Evolutionary conservation across 2,797 vertebrate genomes (phyloP).

Genomic region (Hoplostethus atlanticus): DNA sequence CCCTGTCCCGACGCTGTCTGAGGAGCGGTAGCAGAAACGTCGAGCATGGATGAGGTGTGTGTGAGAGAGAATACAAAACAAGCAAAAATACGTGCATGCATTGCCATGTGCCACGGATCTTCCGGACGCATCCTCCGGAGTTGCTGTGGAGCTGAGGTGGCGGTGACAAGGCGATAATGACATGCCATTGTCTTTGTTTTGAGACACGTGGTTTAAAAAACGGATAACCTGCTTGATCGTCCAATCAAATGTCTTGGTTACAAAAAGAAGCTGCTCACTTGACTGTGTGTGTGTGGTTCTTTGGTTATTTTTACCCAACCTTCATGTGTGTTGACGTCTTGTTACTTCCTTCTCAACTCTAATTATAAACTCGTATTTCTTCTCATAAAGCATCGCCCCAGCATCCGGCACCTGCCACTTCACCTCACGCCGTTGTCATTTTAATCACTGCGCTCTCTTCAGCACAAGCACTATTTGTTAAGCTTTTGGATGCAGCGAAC

Average conservation of each 20-base stretch:
- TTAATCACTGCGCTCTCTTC: neutral
- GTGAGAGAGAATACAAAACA: conserved; percentile 3
- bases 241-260: neutral
- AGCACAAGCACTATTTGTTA: neutral
- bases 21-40: conserved; percentile 22
- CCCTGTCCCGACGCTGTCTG: neutral
- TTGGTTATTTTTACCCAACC: conserved; percentile 11
- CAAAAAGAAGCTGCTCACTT: neutral
- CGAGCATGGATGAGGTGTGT: conserved; percentile 2
- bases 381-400: neutral
- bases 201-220: neutral
- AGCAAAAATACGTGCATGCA: neutral
- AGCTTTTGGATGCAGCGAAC: neutral
- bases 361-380: conserved; percentile 9
- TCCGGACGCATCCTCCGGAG: neutral
- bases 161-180: conserved; percentile 6
- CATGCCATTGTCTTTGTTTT: neutral
- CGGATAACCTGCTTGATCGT: neutral
- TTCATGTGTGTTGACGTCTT: neutral
- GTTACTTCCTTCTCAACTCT: conserved; percentile 6
- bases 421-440: neutral
- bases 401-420: neutral
- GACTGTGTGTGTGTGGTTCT: neutral
- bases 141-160: neutral
- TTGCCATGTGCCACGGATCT: neutral